Conservation (phyloP, 2,113 vertebrate species). For the Daboia siamensis region DNA sequence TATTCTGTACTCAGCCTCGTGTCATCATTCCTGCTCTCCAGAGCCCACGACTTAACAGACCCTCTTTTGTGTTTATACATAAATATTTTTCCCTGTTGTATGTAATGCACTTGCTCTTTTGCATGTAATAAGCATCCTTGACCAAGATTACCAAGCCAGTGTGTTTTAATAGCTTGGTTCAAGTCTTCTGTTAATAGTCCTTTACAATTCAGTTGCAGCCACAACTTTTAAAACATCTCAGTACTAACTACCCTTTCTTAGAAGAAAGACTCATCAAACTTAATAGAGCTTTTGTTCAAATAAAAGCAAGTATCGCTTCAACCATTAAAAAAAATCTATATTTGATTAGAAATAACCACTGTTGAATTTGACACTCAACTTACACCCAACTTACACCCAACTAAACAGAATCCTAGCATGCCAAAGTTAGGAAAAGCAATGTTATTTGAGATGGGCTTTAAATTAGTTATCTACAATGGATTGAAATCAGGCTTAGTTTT, state of each 20-base stretch:
- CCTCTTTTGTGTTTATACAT: background rate
- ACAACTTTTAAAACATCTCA: background rate
- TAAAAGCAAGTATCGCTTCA: background rate
- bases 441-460: background rate
- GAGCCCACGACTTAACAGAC: no score
- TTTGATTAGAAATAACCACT: background rate
- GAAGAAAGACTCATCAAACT: background rate
- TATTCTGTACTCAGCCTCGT: no score
- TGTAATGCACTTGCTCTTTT: conserved; percentile 46
- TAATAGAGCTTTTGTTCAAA: background rate
- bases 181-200: background rate
- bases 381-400: background rate
- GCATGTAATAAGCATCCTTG: background rate
- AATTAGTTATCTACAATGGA: background rate
- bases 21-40: no score
- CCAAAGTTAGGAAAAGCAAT: background rate
- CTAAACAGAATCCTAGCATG: background rate
- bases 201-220: background rate
- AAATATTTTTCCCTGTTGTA: background rate
- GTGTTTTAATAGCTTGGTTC: conserved; percentile 31
- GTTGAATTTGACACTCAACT: background rate
- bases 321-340: background rate
- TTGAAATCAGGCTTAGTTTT: background rate
- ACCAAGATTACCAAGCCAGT: conserved; percentile 5
- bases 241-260: background rate